These are phyloP conservation scores for Loripinus fragilis DNA, from an alignment of 2,888 invertebrate species.

Conservation along the genomic window DNA sequence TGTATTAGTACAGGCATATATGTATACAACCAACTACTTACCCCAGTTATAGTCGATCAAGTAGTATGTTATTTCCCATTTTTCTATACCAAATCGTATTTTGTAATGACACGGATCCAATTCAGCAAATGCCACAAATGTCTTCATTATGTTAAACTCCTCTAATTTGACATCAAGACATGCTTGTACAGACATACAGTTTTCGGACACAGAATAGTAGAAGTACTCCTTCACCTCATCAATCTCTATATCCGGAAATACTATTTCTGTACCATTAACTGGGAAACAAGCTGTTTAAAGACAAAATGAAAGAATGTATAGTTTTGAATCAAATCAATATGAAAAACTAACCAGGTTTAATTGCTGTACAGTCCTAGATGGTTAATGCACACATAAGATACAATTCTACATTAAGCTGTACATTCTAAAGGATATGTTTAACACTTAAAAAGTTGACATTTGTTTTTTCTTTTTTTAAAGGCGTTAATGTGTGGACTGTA, in stretches of 20 bases:
- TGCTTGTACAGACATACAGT: constrained; percentile 18
- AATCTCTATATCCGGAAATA: background rate
- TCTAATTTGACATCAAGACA: constrained; percentile 24
- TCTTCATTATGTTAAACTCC: constrained; percentile 12
- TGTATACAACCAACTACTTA: no score
- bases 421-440: no score
- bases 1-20: no score
- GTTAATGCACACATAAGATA: no score
- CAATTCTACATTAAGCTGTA: no score
- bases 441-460: no score
- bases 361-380: no score
- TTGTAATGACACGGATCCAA: constrained; percentile 23
- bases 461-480: no score
- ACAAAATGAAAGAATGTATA: no score
- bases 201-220: constrained; percentile 16
- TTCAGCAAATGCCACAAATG: constrained; percentile 23
- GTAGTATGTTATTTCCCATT: constrained; percentile 16
- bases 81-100: constrained; percentile 18
- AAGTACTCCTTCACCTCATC: background rate
- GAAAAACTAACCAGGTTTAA: no score
- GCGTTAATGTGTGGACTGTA: no score
- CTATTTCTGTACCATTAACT: background rate
- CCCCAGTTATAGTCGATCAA: constrained; percentile 28
- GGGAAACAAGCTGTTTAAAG: background rate
- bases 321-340: no score